A percentile compares a stretch with the other conserved stretches of the same genome.
These are phyloP conservation scores for Psilanteris sp. DNA, from an alignment of 1,140 invertebrate genomes.

Conservation along the genomic window DNA sequence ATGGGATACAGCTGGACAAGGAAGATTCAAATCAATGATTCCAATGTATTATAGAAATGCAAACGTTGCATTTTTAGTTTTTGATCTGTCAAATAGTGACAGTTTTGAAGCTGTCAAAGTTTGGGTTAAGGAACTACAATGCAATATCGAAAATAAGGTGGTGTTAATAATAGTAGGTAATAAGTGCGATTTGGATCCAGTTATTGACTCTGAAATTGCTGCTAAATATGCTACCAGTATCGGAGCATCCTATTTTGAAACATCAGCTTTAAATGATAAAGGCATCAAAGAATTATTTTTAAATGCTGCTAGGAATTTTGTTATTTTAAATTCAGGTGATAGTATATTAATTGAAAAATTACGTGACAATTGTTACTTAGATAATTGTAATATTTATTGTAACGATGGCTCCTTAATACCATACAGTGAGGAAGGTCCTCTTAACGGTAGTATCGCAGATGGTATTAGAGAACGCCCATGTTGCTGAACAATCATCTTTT, in stretches of 20 bases:
- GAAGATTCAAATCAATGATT: constrained; percentile 90
- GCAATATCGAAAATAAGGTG: constrained; percentile 87
- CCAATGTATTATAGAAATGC: constrained; percentile 96
- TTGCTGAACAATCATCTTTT: constrained; percentile 69
- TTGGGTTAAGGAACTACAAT: constrained; percentile 89
- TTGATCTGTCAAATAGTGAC: constrained; percentile 88
- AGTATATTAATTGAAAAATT: constrained; percentile 68
- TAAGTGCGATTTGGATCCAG: constrained; percentile 88
- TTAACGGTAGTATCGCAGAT: constrained; percentile 81
- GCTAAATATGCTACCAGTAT: constrained; percentile 88
- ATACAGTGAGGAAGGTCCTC: constrained; percentile 67
- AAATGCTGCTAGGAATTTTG: constrained; percentile 82
- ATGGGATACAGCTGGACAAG: constrained; percentile 93
- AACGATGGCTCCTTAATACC: constrained; percentile 74
- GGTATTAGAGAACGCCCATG: constrained; percentile 81
- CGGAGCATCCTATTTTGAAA: constrained; percentile 90
- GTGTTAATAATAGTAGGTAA: constrained; percentile 91
- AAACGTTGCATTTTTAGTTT: constrained; percentile 92
- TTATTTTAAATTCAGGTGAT: constrained; percentile 74
- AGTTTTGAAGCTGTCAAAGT: constrained; percentile 87
- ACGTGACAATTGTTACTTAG: constrained; percentile 79
- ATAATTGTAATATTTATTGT: constrained; percentile 80
- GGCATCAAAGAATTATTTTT: constrained; percentile 86
- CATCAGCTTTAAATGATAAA: constrained; percentile 88
- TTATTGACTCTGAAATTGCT: constrained; percentile 86